These are phyloP conservation scores for Premnoplex brunnescens DNA, from an alignment of 2,797 vertebrate species.

Conservation along the genomic window DNA sequence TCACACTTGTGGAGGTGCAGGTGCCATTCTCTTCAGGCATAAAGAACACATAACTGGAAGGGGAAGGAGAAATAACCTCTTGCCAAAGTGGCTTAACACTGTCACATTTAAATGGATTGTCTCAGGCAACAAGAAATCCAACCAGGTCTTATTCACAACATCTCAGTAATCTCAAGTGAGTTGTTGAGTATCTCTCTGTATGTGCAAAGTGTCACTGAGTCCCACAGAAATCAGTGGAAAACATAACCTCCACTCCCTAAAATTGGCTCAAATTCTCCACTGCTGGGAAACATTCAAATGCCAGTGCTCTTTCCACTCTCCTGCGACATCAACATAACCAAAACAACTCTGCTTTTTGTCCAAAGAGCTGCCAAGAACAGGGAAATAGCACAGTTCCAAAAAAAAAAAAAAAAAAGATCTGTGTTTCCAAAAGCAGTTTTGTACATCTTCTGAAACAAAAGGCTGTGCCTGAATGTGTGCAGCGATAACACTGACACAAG, in stretches of 20 bases:
- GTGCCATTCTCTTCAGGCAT: background rate
- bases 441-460: conserved; percentile 1
- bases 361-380: background rate
- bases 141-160: background rate
- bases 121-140: background rate
- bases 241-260: background rate
- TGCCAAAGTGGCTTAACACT: background rate
- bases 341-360: conserved; percentile 4
- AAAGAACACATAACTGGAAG: background rate
- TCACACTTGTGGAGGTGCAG: background rate
- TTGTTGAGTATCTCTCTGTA: background rate
- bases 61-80: background rate
- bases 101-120: background rate
- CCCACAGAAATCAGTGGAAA: background rate
- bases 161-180: background rate
- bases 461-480: background rate
- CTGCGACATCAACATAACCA: background rate
- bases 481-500: background rate
- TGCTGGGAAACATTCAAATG: background rate
- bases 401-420: background rate
- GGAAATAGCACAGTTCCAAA: background rate
- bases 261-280: background rate
- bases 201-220: background rate
- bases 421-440: background rate
- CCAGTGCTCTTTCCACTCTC: background rate